phyloP scores from a whole-genome alignment of 2,888 invertebrate genomes.

The Papilio elwesi region DNA sequence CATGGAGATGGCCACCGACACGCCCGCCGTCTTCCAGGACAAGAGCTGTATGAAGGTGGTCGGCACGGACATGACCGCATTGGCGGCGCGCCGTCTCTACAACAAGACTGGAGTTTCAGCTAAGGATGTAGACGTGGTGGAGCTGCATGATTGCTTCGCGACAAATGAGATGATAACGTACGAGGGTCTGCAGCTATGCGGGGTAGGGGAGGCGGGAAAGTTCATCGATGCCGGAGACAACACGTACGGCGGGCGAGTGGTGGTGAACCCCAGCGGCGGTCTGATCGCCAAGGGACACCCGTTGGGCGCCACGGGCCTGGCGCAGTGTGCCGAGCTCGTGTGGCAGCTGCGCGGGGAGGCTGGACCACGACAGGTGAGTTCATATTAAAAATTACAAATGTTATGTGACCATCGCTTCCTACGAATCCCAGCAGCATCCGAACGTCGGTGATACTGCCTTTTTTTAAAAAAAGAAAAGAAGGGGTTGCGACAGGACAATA shows the following conservation, averaged over 20 bases:
- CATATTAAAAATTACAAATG: not conserved
- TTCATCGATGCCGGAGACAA: constrained; percentile 97
- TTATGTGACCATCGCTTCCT: not conserved
- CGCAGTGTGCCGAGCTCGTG: constrained; percentile 95
- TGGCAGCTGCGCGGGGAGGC: constrained; percentile 94
- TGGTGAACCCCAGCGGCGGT: constrained; percentile 99
- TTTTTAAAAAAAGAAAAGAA: no score
- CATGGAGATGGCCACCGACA: constrained; percentile 98
- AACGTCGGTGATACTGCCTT: no score
- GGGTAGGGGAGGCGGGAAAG: constrained; percentile 95
- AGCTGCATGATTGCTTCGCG: constrained; percentile 99
- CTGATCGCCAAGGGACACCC: constrained; percentile 99
- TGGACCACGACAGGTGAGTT: constrained; percentile 88
- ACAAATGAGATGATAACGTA: constrained; percentile 98
- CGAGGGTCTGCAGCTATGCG: constrained; percentile 97
- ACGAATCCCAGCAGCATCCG: not conserved
- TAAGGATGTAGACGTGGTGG: constrained; percentile 95
- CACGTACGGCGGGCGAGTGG: constrained; percentile 98
- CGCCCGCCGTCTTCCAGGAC: constrained; percentile 92
- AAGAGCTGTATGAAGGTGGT: constrained; percentile 90
- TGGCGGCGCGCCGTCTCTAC: constrained; percentile 91
- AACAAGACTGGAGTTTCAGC: constrained; percentile 89
- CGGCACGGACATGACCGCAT: constrained; percentile 96
- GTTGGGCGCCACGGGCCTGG: constrained; percentile 96
- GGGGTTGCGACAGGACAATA: no score